Conservation (phyloP, 2,797 vertebrate species). For the Molossus molossus region DNA sequence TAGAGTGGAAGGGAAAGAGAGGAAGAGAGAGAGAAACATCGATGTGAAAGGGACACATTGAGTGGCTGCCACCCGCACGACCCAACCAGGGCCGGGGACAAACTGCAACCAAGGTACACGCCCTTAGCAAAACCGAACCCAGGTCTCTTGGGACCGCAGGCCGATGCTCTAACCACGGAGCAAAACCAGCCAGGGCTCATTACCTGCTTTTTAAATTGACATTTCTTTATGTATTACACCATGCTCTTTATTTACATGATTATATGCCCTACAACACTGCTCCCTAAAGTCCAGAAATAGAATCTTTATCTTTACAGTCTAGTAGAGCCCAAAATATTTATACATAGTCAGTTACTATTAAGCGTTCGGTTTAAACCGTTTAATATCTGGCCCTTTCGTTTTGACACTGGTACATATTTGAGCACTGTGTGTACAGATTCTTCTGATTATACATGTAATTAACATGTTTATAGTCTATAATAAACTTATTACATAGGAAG, state of each 20-base stretch:
- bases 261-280: neutral
- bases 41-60: too few relatives aligned
- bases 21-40: too few relatives aligned
- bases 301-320: neutral
- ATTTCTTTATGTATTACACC: neutral
- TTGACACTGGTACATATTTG: neutral
- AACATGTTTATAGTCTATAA: neutral
- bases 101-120: too few relatives aligned
- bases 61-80: too few relatives aligned
- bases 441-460: neutral
- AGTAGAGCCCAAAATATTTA: neutral
- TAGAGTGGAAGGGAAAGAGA: too few relatives aligned
- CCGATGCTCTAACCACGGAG: too few relatives aligned
- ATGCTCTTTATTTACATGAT: neutral
- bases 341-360: neutral
- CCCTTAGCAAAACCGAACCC: too few relatives aligned
- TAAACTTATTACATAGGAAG: constrained; percentile 11
- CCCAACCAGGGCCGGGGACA: too few relatives aligned
- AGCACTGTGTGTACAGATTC: neutral
- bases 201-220: neutral
- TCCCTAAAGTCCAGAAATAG: neutral
- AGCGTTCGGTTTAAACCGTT: neutral
- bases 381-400: neutral
- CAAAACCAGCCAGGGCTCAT: neutral
- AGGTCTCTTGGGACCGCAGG: too few relatives aligned